A percentile compares a stretch with the other conserved stretches of the same genome.
phyloP scores from a whole-genome alignment of 2,888 invertebrate genomes.

The Tipula helvola region DNA sequence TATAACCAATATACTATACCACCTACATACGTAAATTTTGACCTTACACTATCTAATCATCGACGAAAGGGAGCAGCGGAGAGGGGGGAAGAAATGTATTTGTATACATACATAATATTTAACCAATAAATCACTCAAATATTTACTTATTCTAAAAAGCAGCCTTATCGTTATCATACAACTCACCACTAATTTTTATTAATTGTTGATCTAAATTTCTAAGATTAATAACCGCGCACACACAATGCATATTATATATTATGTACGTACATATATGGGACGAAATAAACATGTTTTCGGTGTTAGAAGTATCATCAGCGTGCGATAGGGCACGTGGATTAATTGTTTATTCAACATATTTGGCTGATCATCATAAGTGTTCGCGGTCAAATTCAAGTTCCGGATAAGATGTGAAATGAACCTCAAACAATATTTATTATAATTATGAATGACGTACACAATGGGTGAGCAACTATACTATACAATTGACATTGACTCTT shows the following conservation, averaged over 20 bases:
- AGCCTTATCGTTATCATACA: not conserved
- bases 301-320: not conserved
- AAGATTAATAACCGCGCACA: not conserved
- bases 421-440: not conserved
- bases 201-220: not conserved
- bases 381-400: not conserved
- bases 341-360: not conserved
- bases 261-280: not conserved
- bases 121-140: not conserved
- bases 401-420: not conserved
- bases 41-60: not conserved
- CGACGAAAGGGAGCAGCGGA: not conserved
- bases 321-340: not conserved
- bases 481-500: not conserved
- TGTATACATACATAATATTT: not conserved
- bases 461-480: not conserved
- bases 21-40: not conserved
- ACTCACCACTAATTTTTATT: not conserved
- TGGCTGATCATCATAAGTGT: not conserved
- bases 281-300: not conserved
- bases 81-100: not conserved
- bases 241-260: not conserved
- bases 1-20: not conserved
- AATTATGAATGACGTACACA: not conserved
- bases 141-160: not conserved